Base-by-base conservation (phyloP, 2,888 invertebrate genomes). In the Coleophora flavipennella region DNA sequence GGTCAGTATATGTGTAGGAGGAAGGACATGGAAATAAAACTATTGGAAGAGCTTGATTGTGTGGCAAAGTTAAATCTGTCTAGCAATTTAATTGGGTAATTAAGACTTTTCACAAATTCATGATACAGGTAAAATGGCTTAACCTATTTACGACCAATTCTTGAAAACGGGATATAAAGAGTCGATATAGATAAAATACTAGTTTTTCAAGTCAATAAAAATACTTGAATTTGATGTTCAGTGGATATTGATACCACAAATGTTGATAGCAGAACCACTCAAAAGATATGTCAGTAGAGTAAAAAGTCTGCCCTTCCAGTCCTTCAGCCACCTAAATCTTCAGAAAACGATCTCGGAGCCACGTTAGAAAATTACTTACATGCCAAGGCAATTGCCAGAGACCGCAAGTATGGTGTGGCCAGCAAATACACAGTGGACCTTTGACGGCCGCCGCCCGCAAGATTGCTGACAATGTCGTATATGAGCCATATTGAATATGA, bases 361-460 rank as follows among this genome's bases (percentile, higher is more conserved):
- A 64, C 61, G 60, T 80, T 81, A 80, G 83, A 80, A 80, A 78
- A 83, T 83, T 75, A 79, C 77, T 76, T 80, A 79, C 79, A 81
- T 67, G 74, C 66, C 62, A 49, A 72, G 58, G 75, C 75, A 80
- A 79, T 81, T 70, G 64, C 58, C 65, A 45, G 56, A 67, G 58
- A 84, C 83, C 83, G 71, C 83, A 83, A 73, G 65, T 57, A 54
- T 53, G 64, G 69, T 66, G 67, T 68, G 67, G 63, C 62, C 73
- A 53, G 65, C 73, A 74, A 75, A 80, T 76, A 77, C 71, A 79
- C 73, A 70, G 62, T 58, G 62, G 57, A 68, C 66, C 73, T 72
- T 77, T 77, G 72, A 74, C 62, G 63, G 54, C 54, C 54, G 54
- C 69, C 75, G 71, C 77, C 73, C 81, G 55, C 80, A 75, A 68